Conservation (phyloP, 2,888 invertebrate species). For the Polyommatus iphigenia region DNA sequence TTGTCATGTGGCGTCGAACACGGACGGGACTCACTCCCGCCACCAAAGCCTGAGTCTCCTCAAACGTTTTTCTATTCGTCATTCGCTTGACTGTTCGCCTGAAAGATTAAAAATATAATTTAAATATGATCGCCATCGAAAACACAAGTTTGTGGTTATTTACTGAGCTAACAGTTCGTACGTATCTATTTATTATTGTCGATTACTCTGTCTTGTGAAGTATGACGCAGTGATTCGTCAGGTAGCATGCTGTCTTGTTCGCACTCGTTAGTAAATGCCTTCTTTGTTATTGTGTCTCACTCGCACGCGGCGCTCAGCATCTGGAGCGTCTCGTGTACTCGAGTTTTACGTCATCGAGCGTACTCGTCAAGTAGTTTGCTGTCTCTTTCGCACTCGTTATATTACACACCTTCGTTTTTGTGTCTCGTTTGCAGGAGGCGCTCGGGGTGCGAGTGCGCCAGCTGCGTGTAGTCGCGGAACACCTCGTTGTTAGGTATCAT, state of each 20-base stretch:
- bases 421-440: conserved; percentile 74
- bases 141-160: no score
- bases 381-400: not conserved
- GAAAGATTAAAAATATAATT: conserved; percentile 35
- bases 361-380: not conserved
- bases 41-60: conserved; percentile 66
- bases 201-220: not conserved
- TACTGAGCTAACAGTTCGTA: no score
- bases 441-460: conserved; percentile 90
- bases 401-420: conserved; percentile 74
- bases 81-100: conserved; percentile 71
- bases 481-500: conserved; percentile 96
- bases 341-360: conserved; percentile 26
- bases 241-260: no score
- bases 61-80: conserved; percentile 54
- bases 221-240: no score
- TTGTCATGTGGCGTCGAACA: conserved; percentile 2
- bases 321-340: no score
- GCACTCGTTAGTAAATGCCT: no score
- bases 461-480: conserved; percentile 93
- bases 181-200: no score
- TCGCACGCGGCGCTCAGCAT: not conserved
- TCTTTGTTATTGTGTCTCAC: not conserved
- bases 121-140: not conserved
- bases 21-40: conserved; percentile 42